Percentiles rank a stretch among this genome's conserved stretches.
These are phyloP conservation scores for Cephus sareptanus DNA, from an alignment of 2,888 invertebrate genomes.

Conservation along the genomic window DNA sequence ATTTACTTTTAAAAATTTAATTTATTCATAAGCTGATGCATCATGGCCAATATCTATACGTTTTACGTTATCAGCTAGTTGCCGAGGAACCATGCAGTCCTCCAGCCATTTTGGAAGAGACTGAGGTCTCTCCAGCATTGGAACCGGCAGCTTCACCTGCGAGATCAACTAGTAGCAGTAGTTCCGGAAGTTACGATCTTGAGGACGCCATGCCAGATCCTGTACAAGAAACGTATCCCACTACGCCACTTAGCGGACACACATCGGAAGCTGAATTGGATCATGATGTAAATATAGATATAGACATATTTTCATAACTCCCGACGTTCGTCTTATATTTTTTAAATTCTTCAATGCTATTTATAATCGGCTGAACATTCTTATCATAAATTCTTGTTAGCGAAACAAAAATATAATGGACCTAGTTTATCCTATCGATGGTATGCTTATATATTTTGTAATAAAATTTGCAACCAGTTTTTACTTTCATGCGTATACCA, in stretches of 20 bases:
- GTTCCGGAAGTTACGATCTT: conserved; percentile 63
- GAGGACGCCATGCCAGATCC: conserved; percentile 59
- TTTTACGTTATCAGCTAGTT: conserved; percentile 46
- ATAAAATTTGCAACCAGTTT: background rate
- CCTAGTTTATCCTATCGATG: background rate
- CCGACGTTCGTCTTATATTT: background rate
- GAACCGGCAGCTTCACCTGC: conserved; percentile 48
- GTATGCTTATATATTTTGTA: background rate
- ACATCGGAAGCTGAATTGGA: conserved; percentile 53
- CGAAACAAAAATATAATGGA: background rate
- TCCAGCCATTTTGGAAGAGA: conserved; percentile 54
- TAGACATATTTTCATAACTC: background rate
- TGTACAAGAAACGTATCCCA: conserved; percentile 39
- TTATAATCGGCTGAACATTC: background rate
- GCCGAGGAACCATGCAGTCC: conserved; percentile 59
- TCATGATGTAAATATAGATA: conserved; percentile 49
- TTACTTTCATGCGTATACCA: background rate
- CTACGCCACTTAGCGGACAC: conserved; percentile 46
- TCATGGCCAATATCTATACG: background rate
- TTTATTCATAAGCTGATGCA: no score
- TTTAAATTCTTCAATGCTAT: background rate
- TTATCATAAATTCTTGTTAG: background rate
- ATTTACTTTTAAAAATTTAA: no score
- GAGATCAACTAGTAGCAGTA: conserved; percentile 60
- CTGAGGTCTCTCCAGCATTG: conserved; percentile 41